These are phyloP conservation scores for Cassiopea xamachana DNA, from an alignment of 30 jellyfish, hydroid and myxozoan genomes.

Conservation along the genomic window DNA sequence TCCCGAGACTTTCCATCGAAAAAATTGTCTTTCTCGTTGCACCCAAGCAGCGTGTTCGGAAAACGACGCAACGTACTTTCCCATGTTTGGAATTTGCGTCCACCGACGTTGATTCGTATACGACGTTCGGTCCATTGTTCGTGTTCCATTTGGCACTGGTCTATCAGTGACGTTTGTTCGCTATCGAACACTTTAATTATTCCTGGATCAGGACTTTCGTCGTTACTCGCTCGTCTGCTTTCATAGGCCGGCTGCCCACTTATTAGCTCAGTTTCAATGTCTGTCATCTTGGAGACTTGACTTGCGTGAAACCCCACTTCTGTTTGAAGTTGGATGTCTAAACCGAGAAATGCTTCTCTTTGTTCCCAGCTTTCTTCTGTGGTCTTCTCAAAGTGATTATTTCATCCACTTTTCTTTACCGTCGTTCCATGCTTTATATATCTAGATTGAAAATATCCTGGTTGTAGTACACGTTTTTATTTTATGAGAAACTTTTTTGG, in stretches of 20 bases:
- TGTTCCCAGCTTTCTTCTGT: background rate
- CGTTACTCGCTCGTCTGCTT: background rate
- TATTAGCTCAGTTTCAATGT: constrained; percentile 50
- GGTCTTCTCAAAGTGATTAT: too few relatives aligned
- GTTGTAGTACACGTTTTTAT: too few relatives aligned
- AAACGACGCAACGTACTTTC: constrained; percentile 75
- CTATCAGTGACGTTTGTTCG: constrained; percentile 5
- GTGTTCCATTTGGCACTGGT: constrained; percentile 2
- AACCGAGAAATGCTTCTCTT: background rate
- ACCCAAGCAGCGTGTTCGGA: constrained; percentile 82
- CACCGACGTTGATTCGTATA: constrained; percentile 77
- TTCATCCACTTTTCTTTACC: too few relatives aligned
- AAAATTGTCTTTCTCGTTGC: constrained; percentile 71
- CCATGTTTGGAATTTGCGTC: constrained; percentile 82
- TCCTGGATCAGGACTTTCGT: constrained; percentile 11
- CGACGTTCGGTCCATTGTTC: constrained; percentile 67
- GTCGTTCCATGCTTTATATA: too few relatives aligned
- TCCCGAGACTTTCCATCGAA: constrained; percentile 46
- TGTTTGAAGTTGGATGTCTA: background rate
- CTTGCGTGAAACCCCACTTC: background rate
- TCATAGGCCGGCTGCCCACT: constrained; percentile 26
- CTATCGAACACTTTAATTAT: constrained; percentile 15
- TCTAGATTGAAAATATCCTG: too few relatives aligned
- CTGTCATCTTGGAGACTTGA: constrained; percentile 20
- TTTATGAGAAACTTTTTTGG: too few relatives aligned